Percentiles rank a stretch among this genome's conserved stretches.
phyloP scores from a whole-genome alignment of 2,888 invertebrate genomes.

The Brachylomia viminalis region DNA sequence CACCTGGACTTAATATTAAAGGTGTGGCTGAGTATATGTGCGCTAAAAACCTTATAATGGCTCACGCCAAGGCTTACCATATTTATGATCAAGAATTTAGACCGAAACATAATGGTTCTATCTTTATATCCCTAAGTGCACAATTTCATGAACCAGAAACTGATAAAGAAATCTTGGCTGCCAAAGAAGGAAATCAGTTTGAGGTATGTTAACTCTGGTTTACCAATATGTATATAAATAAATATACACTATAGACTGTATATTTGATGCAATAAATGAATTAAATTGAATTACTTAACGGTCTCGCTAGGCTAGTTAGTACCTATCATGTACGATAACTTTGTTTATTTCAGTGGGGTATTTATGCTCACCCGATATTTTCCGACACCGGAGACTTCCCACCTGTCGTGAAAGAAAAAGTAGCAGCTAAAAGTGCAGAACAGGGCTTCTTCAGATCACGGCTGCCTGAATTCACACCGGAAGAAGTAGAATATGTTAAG shows the following conservation, averaged over 20 bases:
- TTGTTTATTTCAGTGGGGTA: constrained; percentile 83
- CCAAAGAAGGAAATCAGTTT: constrained; percentile 86
- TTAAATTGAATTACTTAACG: too few relatives aligned
- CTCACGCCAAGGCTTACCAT: constrained; percentile 89
- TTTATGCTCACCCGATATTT: constrained; percentile 91
- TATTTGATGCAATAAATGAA: too few relatives aligned
- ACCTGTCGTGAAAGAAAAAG: constrained; percentile 88
- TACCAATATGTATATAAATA: too few relatives aligned
- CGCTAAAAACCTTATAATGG: constrained; percentile 83
- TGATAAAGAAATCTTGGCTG: constrained; percentile 83
- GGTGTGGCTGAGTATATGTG: constrained; percentile 87
- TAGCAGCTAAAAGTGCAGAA: constrained; percentile 89
- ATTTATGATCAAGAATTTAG: constrained; percentile 87
- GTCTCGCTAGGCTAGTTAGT: too few relatives aligned
- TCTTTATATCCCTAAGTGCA: constrained; percentile 64
- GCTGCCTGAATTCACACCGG: constrained; percentile 89
- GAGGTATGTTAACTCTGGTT: constrained; percentile 72
- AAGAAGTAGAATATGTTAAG: constrained; percentile 91
- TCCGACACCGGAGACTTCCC: constrained; percentile 91
- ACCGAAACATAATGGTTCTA: constrained; percentile 71
- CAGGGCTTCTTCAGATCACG: constrained; percentile 91
- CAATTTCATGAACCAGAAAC: constrained; percentile 83
- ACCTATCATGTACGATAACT: too few relatives aligned
- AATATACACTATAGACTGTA: too few relatives aligned
- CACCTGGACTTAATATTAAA: constrained; percentile 75